These are phyloP conservation scores for Polypedilum vanderplanki DNA, from an alignment of 1,140 invertebrate genomes.

Conservation along the genomic window DNA sequence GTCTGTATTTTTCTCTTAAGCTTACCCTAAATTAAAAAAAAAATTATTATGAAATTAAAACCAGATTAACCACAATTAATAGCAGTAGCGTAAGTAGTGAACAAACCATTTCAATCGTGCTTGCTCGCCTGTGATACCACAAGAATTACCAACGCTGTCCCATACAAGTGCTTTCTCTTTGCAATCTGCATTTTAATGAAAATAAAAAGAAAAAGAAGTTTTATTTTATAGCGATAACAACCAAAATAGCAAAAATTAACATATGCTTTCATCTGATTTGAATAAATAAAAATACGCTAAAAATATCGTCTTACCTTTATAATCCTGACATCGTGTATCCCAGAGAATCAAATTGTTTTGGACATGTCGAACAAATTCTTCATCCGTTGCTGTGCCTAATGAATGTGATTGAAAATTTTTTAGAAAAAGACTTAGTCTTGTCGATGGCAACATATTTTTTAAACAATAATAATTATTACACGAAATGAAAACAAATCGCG, in stretches of 20 bases:
- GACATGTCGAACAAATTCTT: slow-evolving; percentile 1
- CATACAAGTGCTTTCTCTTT: slow-evolving; percentile 25
- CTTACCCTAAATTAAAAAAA: not conserved
- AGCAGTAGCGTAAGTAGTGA: not conserved
- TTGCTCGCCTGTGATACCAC: slow-evolving; percentile 15
- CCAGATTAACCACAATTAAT: not conserved
- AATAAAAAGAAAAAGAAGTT: not conserved
- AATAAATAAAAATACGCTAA: too few relatives aligned
- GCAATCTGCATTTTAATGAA: not conserved
- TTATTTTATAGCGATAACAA: too few relatives aligned
- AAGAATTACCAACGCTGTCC: slow-evolving; percentile 1
- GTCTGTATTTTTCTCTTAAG: not conserved
- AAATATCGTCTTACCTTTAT: too few relatives aligned
- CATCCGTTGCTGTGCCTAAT: not conserved
- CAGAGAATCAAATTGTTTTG: not conserved
- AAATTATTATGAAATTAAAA: not conserved
- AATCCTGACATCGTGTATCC: slow-evolving; percentile 4
- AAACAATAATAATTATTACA: not conserved
- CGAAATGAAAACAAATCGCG: not conserved
- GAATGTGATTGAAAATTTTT: not conserved
- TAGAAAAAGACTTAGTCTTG: not conserved
- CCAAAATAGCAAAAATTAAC: too few relatives aligned
- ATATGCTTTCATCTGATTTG: too few relatives aligned
- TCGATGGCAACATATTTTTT: not conserved
- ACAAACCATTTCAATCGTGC: slow-evolving; percentile 6